phyloP scores from a whole-genome alignment of 2,888 invertebrate species.

The Andrena bicolor region DNA sequence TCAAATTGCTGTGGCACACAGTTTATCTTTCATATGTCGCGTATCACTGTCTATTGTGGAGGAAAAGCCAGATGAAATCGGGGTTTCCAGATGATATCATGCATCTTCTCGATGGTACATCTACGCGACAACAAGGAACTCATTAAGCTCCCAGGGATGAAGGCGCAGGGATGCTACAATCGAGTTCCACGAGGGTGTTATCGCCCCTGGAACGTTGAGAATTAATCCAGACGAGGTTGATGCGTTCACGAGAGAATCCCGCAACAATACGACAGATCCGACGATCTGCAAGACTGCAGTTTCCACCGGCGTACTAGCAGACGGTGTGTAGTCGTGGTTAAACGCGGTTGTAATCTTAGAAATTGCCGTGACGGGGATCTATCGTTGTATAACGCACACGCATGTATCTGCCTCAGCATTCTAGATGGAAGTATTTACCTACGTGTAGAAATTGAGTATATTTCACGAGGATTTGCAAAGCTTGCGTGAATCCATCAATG shows the following conservation, averaged over 20 bases:
- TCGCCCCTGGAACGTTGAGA: conserved; percentile 47
- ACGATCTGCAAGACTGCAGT: conserved; percentile 65
- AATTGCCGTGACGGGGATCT: conserved; percentile 66
- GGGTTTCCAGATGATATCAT: background rate
- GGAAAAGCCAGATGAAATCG: too few species aligned
- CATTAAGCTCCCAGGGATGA: background rate
- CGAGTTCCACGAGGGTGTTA: conserved; percentile 53
- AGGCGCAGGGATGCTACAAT: conserved; percentile 22
- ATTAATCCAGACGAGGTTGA: conserved; percentile 61
- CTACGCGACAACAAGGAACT: background rate
- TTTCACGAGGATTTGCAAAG: too few species aligned
- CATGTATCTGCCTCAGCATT: conserved; percentile 22
- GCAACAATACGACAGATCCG: conserved; percentile 67
- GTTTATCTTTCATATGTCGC: too few species aligned
- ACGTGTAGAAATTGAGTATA: too few species aligned
- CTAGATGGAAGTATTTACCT: too few species aligned
- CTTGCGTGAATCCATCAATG: too few species aligned
- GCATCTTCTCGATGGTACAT: conserved; percentile 1
- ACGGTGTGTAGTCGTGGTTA: conserved; percentile 69
- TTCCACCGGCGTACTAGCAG: conserved; percentile 55
- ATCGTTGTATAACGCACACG: conserved; percentile 54
- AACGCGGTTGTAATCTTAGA: conserved; percentile 70
- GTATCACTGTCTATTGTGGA: too few species aligned
- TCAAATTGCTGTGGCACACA: too few species aligned
- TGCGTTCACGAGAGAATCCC: conserved; percentile 60